phyloP scores from a whole-genome alignment of 2,888 invertebrate genomes.

The Nephrotoma guestfalica region DNA sequence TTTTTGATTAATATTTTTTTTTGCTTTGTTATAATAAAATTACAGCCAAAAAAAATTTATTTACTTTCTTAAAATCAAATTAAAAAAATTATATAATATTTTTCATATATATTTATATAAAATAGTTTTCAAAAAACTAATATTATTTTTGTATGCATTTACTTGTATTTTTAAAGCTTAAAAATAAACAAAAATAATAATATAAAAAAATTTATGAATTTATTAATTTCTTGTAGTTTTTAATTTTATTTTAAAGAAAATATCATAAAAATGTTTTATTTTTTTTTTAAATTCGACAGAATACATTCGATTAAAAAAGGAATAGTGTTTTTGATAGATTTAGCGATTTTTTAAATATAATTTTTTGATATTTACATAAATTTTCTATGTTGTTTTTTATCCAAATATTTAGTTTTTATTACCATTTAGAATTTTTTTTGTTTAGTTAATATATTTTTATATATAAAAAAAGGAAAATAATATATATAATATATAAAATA shows the following conservation, averaged over 20 bases:
- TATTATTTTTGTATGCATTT: neutral
- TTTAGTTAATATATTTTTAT: neutral
- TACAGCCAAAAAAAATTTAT: neutral
- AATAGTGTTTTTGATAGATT: neutral
- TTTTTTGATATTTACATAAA: neutral
- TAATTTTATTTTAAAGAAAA: neutral
- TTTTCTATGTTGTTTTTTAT: neutral
- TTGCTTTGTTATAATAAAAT: neutral
- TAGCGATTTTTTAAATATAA: neutral
- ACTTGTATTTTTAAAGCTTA: neutral
- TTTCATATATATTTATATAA: neutral
- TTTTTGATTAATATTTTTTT: neutral
- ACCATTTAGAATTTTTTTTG: neutral
- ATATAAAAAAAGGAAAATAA: neutral
- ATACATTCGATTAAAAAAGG: slow-evolving; percentile 3
- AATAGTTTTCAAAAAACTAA: neutral
- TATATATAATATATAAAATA: neutral
- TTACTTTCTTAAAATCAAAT: neutral
- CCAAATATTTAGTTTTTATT: slow-evolving; percentile 5
- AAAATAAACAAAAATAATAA: neutral
- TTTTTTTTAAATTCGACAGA: slow-evolving; percentile 3
- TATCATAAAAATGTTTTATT: slow-evolving; percentile 2
- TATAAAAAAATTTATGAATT: neutral
- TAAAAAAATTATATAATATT: neutral
- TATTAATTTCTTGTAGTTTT: neutral